Base-by-base conservation (phyloP, 2,797 vertebrate genomes). In the Netta rufina region DNA sequence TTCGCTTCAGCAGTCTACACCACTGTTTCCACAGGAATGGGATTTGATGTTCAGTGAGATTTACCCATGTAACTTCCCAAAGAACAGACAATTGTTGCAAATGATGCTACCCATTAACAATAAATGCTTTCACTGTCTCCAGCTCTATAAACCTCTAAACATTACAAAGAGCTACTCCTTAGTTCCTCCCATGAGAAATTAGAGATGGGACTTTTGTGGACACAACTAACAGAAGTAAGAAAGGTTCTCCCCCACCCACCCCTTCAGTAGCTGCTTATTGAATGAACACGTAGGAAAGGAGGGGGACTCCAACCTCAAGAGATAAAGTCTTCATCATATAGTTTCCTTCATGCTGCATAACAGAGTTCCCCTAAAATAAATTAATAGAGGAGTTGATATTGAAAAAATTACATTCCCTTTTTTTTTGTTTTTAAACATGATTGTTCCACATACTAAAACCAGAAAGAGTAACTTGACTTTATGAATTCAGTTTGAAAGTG, bases 51-150 rank as follows among this genome's bases (percentile, higher is more conserved):
- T 85, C 45, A 64, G 62, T 70, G 64, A 92, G 90, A 87, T 90
- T 91, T 95, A 86, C 58, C 80, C 72, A 72, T 69, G 41, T 43
- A 91, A 91, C 81, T 93, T 96, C 92, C 85, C 93, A 83, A 91
- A 96, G 89, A 84, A 95, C 80, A 92, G 85, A 92, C 89, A 90
- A 81, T 95, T 95, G 95, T 88, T 96, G 90, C 89, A 97, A 97
- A 92, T 87, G 60, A 94, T 91, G 82, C 65, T 92, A 82, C 86
- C 83, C 87, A 95, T 96, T 96, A 96, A 73, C 81, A 96, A 84
- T 72, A 92, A 96, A 94, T 74, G 90, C 84, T 95, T 95, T 94
- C 89, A 49, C 80, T 75, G 49, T 84, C 79, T 90, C 84, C 84
- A 92, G 84, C 84, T 91, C 93, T 82, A 83, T 92, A 96, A 96